Evolutionary conservation across 2,113 vertebrate species (phyloP).

Genomic region (Nannospalax galili): DNA sequence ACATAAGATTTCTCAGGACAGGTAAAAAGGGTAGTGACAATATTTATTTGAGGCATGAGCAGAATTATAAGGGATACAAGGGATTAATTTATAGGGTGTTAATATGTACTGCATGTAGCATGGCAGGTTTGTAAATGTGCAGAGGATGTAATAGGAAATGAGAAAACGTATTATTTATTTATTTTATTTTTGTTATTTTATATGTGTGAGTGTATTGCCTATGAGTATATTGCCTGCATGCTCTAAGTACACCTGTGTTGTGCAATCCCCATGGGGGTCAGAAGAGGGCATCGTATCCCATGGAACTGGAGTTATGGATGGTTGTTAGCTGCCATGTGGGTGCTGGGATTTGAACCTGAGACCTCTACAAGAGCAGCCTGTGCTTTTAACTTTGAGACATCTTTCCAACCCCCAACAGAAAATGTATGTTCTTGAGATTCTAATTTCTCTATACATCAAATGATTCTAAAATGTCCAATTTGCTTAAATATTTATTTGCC

Average conservation of each 20-base stretch:
- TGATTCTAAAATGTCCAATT: neutral
- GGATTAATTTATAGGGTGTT: neutral
- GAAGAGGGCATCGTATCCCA: too few species aligned
- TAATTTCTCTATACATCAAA: neutral
- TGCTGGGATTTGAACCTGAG: too few species aligned
- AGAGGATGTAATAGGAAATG: neutral
- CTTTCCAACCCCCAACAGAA: neutral
- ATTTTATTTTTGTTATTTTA: too few species aligned
- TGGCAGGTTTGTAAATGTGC: neutral
- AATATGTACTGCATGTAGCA: neutral
- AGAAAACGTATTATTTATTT: too few species aligned
- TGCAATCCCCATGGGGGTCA: too few species aligned
- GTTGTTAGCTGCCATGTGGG: too few species aligned
- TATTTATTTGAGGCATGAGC: neutral
- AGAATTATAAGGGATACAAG: neutral
- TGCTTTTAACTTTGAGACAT: too few species aligned
- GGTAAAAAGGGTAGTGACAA: neutral
- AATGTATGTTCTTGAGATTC: neutral
- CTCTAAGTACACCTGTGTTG: too few species aligned
- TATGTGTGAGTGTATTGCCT: too few species aligned
- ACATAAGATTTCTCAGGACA: neutral
- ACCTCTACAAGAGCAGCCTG: too few species aligned
- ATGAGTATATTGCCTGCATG: too few species aligned
- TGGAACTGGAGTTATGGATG: too few species aligned
- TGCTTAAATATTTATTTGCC: neutral